Percentiles rank a stretch among this genome's conserved stretches.
Conservation (phyloP, 2,888 invertebrate species). For the Gerris lacustris region DNA sequence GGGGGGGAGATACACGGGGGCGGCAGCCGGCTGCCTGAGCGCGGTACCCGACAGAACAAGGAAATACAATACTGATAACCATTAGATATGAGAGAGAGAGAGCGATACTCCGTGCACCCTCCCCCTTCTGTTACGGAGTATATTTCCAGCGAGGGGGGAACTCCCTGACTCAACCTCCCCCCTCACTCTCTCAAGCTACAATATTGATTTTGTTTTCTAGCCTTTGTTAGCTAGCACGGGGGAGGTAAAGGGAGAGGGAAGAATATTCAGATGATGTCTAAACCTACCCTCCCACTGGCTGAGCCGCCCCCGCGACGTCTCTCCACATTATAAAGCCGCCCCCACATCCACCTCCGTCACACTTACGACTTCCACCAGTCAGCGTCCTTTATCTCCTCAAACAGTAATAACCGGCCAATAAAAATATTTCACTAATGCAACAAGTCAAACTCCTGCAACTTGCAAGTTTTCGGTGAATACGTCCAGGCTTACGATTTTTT, state of each 20-base stretch:
- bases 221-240: neutral
- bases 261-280: neutral
- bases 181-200: neutral
- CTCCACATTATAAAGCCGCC: neutral
- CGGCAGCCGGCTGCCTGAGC: too few species aligned
- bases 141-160: neutral
- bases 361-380: neutral
- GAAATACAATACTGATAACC: too few species aligned
- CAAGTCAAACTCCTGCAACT: neutral
- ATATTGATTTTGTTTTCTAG: constrained; percentile 1
- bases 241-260: neutral
- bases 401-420: neutral
- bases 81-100: neutral
- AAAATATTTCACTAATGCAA: neutral
- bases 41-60: too few species aligned
- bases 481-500: too few species aligned
- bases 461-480: too few species aligned
- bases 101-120: neutral
- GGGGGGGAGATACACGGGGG: too few species aligned
- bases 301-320: neutral
- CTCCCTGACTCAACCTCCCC: neutral
- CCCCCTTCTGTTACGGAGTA: neutral
- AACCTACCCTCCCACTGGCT: too few species aligned
- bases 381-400: neutral
- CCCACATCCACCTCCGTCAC: neutral